phyloP scores from a whole-genome alignment of 1,140 invertebrate genomes.

The Aphelinus atriplicis region DNA sequence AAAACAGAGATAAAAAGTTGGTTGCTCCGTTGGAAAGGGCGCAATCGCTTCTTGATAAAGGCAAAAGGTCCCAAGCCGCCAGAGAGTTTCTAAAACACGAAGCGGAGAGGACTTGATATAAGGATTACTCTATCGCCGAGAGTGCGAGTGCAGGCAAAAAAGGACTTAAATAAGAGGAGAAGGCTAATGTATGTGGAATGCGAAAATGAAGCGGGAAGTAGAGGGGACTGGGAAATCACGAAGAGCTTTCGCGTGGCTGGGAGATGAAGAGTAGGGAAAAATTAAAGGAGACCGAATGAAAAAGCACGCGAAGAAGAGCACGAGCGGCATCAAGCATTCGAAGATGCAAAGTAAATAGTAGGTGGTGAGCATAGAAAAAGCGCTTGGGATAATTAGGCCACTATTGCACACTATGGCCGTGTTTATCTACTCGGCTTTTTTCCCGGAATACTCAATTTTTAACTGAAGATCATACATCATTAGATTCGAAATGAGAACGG shows the following conservation, averaged over 20 bases:
- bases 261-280: not conserved
- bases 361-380: not conserved
- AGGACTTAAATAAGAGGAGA: not conserved
- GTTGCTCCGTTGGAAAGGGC: not conserved
- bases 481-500: too few relatives aligned
- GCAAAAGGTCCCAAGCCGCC: not conserved
- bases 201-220: not conserved
- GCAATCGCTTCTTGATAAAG: slow-evolving; percentile 14
- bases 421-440: not conserved
- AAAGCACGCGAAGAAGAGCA: not conserved
- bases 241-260: not conserved
- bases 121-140: too few relatives aligned
- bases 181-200: not conserved
- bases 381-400: slow-evolving; percentile 3
- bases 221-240: not conserved
- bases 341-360: too few relatives aligned
- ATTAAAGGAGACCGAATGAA: not conserved
- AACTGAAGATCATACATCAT: too few relatives aligned
- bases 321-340: not conserved
- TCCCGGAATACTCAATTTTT: not conserved
- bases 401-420: not conserved
- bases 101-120: too few relatives aligned
- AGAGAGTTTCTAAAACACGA: too few relatives aligned
- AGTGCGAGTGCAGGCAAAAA: not conserved
- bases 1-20: not conserved